Evolutionary conservation across 2,888 invertebrate genomes (phyloP).

Genomic region (Athalia circularis): DNA sequence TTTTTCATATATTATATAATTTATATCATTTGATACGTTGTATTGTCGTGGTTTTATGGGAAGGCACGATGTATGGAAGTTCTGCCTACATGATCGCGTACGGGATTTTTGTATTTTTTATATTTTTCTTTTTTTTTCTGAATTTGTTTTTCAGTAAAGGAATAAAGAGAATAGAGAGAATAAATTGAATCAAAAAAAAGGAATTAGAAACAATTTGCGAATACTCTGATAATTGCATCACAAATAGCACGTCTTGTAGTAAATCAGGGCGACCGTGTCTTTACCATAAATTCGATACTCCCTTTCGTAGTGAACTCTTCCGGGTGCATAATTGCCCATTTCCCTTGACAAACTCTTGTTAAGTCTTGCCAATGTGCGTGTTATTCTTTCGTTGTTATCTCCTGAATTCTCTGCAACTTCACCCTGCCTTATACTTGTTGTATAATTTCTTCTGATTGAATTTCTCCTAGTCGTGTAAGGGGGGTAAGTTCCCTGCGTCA

Average conservation of each 20-base stretch:
- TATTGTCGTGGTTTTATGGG: conserved; percentile 62
- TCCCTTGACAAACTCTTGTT: conserved; percentile 57
- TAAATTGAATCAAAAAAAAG: not conserved
- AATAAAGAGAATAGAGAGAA: not conserved
- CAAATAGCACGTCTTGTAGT: conserved; percentile 73
- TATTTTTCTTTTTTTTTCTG: not conserved
- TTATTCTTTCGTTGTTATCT: conserved; percentile 64
- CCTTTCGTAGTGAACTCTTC: conserved; percentile 71
- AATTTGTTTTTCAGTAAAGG: not conserved
- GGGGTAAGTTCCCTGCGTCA: conserved; percentile 55
- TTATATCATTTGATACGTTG: conserved; percentile 49
- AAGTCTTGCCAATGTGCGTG: conserved; percentile 62
- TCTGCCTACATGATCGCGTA: conserved; percentile 57
- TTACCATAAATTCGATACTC: conserved; percentile 72
- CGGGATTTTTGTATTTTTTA: not conserved
- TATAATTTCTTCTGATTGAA: conserved; percentile 6
- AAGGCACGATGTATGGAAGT: conserved; percentile 71
- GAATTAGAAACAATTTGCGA: not conserved
- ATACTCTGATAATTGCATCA: conserved; percentile 59
- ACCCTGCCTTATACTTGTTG: not conserved
- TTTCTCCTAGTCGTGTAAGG: conserved; percentile 26
- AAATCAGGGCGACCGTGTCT: conserved; percentile 72
- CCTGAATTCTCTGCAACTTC: conserved; percentile 48
- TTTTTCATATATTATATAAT: conserved; percentile 13
- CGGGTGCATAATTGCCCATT: conserved; percentile 64